These are phyloP conservation scores for Typhlichthys eigenmanni DNA, from an alignment of 2,797 vertebrate genomes.

Conservation along the genomic window DNA sequence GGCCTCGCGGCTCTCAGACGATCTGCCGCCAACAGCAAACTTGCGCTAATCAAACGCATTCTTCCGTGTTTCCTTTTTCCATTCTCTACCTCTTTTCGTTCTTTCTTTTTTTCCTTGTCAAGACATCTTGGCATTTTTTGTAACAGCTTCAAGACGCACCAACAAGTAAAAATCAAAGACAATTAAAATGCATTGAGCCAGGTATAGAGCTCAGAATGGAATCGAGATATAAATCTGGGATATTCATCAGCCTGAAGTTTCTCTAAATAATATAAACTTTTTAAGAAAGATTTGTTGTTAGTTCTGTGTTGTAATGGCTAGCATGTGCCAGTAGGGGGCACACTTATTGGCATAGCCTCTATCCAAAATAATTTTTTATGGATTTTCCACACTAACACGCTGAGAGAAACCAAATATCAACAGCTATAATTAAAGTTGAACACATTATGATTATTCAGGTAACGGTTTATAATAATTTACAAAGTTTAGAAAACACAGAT, in stretches of 20 bases:
- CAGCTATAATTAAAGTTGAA: too few species aligned
- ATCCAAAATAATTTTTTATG: too few species aligned
- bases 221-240: constrained; percentile 24
- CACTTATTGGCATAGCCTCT: too few species aligned
- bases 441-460: too few species aligned
- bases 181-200: constrained; percentile 80
- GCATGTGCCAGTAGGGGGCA: too few species aligned
- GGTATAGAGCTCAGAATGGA: constrained; percentile 54
- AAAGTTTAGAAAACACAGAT: too few species aligned
- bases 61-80: constrained; percentile 66
- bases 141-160: constrained; percentile 67
- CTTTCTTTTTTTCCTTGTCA: constrained; percentile 64
- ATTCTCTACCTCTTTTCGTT: constrained; percentile 52
- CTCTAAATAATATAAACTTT: constrained; percentile 9
- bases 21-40: constrained; percentile 65
- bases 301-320: too few species aligned
- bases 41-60: constrained; percentile 82
- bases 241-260: constrained; percentile 13
- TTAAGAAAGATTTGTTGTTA: too few species aligned
- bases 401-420: too few species aligned
- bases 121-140: constrained; percentile 53
- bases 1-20: constrained; percentile 62
- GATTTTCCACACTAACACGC: too few species aligned
- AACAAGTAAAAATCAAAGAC: constrained; percentile 79
- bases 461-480: too few species aligned